A percentile compares a stretch with the other conserved stretches of the same genome.
These are phyloP conservation scores for Propithecus perrieri DNA, from an alignment of 2,797 vertebrate genomes.

Conservation along the genomic window DNA sequence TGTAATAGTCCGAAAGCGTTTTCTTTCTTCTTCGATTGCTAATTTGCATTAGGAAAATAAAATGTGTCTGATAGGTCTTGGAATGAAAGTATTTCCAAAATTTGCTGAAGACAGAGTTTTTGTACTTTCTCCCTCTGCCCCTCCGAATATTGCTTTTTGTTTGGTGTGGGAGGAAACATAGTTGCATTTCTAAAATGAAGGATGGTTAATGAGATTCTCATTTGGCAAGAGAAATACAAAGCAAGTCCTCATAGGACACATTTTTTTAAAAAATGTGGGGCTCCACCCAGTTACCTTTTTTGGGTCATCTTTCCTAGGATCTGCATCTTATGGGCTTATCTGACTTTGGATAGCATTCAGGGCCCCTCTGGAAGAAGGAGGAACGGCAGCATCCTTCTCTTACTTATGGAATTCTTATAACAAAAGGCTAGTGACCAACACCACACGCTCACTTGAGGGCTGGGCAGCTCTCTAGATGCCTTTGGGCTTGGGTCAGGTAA, in stretches of 20 bases:
- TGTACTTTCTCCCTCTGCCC: neutral
- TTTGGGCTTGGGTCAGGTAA: neutral
- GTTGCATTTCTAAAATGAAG: neutral
- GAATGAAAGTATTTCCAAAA: slow-evolving; percentile 62
- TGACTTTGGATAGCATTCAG: neutral
- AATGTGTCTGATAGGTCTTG: neutral
- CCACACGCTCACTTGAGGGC: neutral
- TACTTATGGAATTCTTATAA: neutral
- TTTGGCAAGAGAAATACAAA: neutral
- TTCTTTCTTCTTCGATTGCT: slow-evolving; percentile 59
- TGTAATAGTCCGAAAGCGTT: slow-evolving; percentile 41
- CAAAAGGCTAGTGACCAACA: neutral
- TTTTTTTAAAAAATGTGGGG: neutral
- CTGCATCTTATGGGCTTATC: neutral
- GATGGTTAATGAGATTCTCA: neutral
- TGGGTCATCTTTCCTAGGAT: neutral
- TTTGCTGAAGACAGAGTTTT: slow-evolving; percentile 5
- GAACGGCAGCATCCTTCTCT: neutral
- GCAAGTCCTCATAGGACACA: neutral
- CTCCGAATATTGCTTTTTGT: neutral
- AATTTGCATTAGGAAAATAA: slow-evolving; percentile 47
- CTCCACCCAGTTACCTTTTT: neutral
- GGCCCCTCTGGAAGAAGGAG: neutral
- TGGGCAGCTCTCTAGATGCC: neutral
- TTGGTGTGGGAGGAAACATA: neutral